Conservation (phyloP, 2,888 invertebrate species). For the Neoitamus cyanurus region DNA sequence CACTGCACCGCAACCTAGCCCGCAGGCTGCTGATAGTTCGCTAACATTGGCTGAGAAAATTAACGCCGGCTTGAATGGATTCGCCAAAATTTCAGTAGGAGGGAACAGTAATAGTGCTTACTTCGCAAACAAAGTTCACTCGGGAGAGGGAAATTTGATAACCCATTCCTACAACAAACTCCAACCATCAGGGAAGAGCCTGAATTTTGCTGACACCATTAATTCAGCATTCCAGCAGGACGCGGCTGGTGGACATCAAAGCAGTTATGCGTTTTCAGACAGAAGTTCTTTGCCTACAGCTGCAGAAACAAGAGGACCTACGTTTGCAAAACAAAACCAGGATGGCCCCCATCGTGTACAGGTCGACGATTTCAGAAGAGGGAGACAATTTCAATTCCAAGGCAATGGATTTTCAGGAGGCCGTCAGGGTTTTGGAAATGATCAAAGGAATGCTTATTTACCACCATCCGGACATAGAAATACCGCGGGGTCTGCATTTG, state of each 20-base stretch:
- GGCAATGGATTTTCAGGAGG: conserved; percentile 45
- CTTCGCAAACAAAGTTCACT: background rate
- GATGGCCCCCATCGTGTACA: background rate
- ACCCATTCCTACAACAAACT: background rate
- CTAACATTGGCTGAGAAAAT: conserved; percentile 21
- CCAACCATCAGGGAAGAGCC: background rate
- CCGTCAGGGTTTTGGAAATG: background rate
- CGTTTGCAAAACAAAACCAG: background rate
- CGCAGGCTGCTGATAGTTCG: background rate
- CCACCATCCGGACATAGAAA: background rate
- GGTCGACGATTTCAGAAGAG: conserved; percentile 2
- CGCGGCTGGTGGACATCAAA: background rate
- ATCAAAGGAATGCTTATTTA: background rate
- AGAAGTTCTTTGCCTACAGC: background rate
- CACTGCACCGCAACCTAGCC: background rate
- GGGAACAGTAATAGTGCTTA: background rate
- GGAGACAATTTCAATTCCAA: conserved; percentile 43
- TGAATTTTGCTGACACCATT: conserved; percentile 46
- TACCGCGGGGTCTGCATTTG: background rate
- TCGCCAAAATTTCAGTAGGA: background rate
- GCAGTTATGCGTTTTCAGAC: background rate
- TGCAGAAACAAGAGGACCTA: background rate
- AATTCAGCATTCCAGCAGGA: conserved; percentile 29
- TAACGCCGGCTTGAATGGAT: conserved; percentile 34
- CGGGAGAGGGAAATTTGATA: background rate